Base-by-base conservation (phyloP, 2,888 invertebrate genomes). In the Drosophila atripex region DNA sequence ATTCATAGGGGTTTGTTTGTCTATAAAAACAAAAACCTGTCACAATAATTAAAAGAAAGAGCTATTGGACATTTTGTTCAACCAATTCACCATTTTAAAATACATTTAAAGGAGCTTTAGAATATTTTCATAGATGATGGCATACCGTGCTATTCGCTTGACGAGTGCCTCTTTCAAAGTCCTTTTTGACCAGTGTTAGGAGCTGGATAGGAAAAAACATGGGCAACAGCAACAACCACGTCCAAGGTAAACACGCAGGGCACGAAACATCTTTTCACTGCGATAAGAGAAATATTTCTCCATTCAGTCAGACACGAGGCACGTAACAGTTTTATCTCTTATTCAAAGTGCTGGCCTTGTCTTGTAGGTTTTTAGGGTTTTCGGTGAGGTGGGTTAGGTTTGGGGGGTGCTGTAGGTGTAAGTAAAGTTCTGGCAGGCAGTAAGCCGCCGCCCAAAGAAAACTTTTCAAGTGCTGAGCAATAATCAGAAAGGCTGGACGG, bases 251-350 rank as follows among this genome's bases (percentile, higher is more conserved):
- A 77, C 85, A 82, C 84, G 84, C 73, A 80, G 61, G 65, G 69
- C 78, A 71, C 73, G 85, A 82, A 85, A 87, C 87, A 82, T 83
- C 85, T 85, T 82, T 78, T 76, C 79, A 82, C 66, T 59, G 74
- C 82, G 85, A 86, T 83, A 83, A 80, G 80, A 78, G 73, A 80
- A 84, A 80, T 78, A 75, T 78, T 80, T 80, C 68, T 65, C 76
- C 64, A 86, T 84, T 86, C 82, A 78, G 78, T 63, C 75, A 75
- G 80, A 66, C 76, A 75, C 76, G 76, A 66, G 63, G 71, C 84
- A 87, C 87, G 84, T 85, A 79, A 87, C 77, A 75, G 78, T 83
- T 86, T 82, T 84, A 85, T 85, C 79, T 84, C 64, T 78, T 83
- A 86, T 83, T 83, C 82, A 86, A 86, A 82, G 82, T 83, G 75